Base-by-base conservation (phyloP, 2,113 vertebrate genomes). In the Nansenia antarctica region DNA sequence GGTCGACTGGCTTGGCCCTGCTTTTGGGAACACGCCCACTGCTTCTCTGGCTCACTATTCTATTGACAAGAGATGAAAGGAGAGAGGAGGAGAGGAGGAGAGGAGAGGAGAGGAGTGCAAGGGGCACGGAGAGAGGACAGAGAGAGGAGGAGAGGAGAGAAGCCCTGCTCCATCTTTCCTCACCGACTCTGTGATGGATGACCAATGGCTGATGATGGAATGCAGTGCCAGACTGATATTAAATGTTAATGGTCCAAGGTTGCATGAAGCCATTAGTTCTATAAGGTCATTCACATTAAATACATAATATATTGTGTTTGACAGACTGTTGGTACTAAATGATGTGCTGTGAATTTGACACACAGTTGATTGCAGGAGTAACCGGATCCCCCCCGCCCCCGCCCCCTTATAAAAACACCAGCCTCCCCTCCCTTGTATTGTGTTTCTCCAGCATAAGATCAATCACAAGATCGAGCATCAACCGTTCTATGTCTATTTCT, bases 241-340 rank as follows among this genome's bases (percentile, higher is more conserved):
- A 74, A 64, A 73, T 64, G 54, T 62, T 49, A 70, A 73, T 66
- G 29, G 65, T 62, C 66, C 63, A 66, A 39, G 34, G 66, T 67
- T 27, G 9, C 27, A 31, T 30, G 45, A 52, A 14, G 35, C 31
- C 39, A 53, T 71, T 74, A 67, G 52, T 29, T 27, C 18, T 34
- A n/a, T 62, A 75, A 53, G 63, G 37, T 49, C 31, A 57, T 67
- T 5, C 72, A 61, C 1, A 0, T 71, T 67, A 57, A n/a, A 67
- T 70, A 61, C 59, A 24, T 7, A 32, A 24, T 30, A n/a, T 61
- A 37, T 30, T 59, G 69, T 49, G 7, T 34, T 63, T 20, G 35
- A 63, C 61, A 63, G 11, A n/a, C 45, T 32, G 54, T 64, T 27
- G 39, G 24, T 29, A n/a, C n/a, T n/a, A 31, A 5, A 24, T 62